These are phyloP conservation scores for Heterochromis multidens DNA, from an alignment of 2,113 vertebrate species.

Conservation along the genomic window DNA sequence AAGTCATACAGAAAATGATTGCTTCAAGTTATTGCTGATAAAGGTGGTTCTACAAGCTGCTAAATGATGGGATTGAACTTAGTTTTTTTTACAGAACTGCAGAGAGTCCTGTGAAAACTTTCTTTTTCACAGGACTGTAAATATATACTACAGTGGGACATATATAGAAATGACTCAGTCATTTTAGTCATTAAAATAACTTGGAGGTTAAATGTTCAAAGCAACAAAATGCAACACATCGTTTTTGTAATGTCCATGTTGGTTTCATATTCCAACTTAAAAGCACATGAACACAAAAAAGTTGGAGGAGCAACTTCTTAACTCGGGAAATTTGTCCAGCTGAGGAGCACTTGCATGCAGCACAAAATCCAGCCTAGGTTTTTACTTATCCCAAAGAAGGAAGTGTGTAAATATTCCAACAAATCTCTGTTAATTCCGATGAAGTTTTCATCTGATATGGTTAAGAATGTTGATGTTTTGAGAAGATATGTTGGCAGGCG, in stretches of 20 bases:
- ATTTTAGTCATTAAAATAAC: neutral
- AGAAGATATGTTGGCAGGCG: neutral
- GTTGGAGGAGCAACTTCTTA: neutral
- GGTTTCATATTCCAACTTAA: too few species aligned
- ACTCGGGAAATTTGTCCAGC: neutral
- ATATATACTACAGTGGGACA: neutral
- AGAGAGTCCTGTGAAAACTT: neutral
- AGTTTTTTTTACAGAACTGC: neutral
- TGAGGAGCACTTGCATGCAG: neutral
- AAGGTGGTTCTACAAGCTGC: neutral
- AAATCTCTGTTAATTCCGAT: neutral
- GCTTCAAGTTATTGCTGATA: neutral
- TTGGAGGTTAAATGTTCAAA: neutral
- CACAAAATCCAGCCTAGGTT: neutral
- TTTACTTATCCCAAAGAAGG: neutral
- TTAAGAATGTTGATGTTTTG: neutral
- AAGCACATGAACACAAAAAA: neutral
- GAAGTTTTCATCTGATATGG: neutral
- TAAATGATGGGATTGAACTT: neutral
- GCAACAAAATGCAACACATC: neutral
- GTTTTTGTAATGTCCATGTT: too few species aligned
- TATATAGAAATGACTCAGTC: neutral
- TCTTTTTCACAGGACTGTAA: neutral
- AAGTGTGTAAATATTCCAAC: neutral
- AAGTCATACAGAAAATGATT: neutral